Evolutionary conservation across 2,797 vertebrate species (phyloP).

Genomic region (Urophycis tenuis): DNA sequence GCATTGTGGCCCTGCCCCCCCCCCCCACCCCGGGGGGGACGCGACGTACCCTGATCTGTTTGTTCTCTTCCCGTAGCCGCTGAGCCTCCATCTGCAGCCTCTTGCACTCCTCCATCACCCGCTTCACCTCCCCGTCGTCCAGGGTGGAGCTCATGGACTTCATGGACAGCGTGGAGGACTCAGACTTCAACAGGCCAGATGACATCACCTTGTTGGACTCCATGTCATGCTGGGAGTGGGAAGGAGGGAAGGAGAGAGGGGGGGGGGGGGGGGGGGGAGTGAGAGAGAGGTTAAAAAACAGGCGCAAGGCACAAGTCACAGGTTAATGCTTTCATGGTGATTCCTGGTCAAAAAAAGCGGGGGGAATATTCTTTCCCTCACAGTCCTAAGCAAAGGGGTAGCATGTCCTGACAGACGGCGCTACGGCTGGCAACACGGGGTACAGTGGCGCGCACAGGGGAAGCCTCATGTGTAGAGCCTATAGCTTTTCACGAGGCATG

Average conservation of each 20-base stretch:
- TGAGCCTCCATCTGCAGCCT: slow-evolving; percentile 94
- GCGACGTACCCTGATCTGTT: slow-evolving; percentile 85
- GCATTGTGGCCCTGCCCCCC: no score
- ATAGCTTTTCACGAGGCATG: background rate
- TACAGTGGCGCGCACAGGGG: background rate
- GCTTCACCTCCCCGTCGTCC: slow-evolving; percentile 90
- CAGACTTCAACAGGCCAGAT: slow-evolving; percentile 88
- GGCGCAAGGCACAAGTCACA: background rate
- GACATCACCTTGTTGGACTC: slow-evolving; percentile 92
- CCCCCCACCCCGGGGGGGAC: background rate
- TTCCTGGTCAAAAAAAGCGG: background rate
- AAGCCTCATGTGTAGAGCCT: background rate
- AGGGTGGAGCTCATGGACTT: slow-evolving; percentile 87
- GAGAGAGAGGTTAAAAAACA: background rate
- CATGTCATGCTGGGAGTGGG: slow-evolving; percentile 82
- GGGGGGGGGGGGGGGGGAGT: slow-evolving; percentile 20
- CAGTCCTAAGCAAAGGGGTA: background rate
- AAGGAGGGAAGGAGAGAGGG: slow-evolving; percentile 26
- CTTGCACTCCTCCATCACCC: slow-evolving; percentile 95
- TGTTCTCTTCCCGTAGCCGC: slow-evolving; percentile 96
- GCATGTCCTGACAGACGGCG: background rate
- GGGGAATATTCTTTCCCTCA: background rate
- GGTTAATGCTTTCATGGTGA: background rate
- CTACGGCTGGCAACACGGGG: background rate
- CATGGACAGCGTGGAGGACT: slow-evolving; percentile 77